Evolutionary conservation across 2,888 invertebrate species (phyloP).

Genomic region (Patella caerulea): DNA sequence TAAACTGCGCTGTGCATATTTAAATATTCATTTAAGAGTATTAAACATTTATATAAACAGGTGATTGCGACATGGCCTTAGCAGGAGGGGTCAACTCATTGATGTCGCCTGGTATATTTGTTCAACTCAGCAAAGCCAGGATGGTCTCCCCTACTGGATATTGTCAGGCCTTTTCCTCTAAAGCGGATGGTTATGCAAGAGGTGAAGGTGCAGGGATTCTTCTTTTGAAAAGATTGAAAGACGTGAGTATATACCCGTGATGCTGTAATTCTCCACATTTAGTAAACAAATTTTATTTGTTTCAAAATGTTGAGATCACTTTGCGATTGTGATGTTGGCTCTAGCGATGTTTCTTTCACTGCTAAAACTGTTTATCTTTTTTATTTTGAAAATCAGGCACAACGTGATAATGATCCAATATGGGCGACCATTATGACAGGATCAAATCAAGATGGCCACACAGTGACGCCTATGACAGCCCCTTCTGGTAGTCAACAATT

Average conservation of each 20-base stretch:
- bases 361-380: too few species aligned
- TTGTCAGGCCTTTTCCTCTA: too few species aligned
- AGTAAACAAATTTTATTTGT: too few species aligned
- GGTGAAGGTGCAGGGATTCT: slow-evolving; percentile 57
- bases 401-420: slow-evolving; percentile 39
- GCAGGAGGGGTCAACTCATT: slow-evolving; percentile 55
- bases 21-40: too few species aligned
- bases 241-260: slow-evolving; percentile 32
- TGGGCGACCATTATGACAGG: slow-evolving; percentile 42
- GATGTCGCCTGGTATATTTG: slow-evolving; percentile 43
- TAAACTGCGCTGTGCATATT: too few species aligned
- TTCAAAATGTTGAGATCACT: too few species aligned
- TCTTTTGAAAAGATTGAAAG: slow-evolving; percentile 43
- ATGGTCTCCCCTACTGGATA: too few species aligned
- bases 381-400: slow-evolving; percentile 30
- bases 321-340: too few species aligned
- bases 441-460: slow-evolving; percentile 44
- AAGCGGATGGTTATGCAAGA: slow-evolving; percentile 23
- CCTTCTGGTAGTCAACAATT: too few species aligned
- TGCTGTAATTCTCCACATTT: too few species aligned
- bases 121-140: slow-evolving; percentile 34
- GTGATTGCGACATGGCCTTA: too few species aligned
- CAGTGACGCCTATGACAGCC: slow-evolving; percentile 14
- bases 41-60: not conserved
- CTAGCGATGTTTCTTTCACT: too few species aligned